Evolutionary conservation across 2,113 vertebrate species (phyloP), one percentile per base, ranked within the genome.

Genomic region (Callorhinus ursinus): DNA sequence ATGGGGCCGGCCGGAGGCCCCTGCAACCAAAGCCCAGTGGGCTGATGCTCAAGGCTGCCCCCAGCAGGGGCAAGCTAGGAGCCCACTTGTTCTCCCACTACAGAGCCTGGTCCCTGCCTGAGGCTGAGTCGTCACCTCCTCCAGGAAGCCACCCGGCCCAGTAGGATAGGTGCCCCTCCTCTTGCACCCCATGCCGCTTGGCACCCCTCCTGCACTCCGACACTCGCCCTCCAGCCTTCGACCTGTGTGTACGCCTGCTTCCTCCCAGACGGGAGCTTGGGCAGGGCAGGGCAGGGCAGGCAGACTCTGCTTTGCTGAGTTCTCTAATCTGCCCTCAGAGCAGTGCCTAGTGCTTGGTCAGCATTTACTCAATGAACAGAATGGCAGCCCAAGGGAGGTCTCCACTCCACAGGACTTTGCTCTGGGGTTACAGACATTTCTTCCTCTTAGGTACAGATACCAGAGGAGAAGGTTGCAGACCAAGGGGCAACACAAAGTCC

Each of bases 401-500:
- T 36, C 39, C 53, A 18, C 1, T 10, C 53, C 67, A 61, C 65
- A 74, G 53, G 10, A 15, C 77, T 36, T 53, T 33, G 42, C 65
- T 74, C 22, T 2, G 49, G 18, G 36, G 10, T 22, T 33, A 15
- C 16, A 42, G 0, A 7, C 2, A 4, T 9, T 5, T 51, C 28
- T 49, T 80, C 10, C 49, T 24, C 63, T 31, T 5, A 39, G 74
- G 72, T 31, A n/a, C 31, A 18, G 84, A 31, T 0, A 4, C 21
- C 36, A 12, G 19, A 12, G 22, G 59, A 16, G 26, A 49, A 67
- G 61, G 26, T 4, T 4, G 9, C 19, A 26, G 49, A 24, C 36
- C 79, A 7, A 3, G 24, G 26, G 46, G 46, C 46, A 18, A 21
- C 18, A 36, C 31, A 7, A 79, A 19, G 53, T 28, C 42, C 88